These are phyloP conservation scores for Puffinus mauretanicus DNA, from an alignment of 2,113 vertebrate genomes.

Conservation along the genomic window DNA sequence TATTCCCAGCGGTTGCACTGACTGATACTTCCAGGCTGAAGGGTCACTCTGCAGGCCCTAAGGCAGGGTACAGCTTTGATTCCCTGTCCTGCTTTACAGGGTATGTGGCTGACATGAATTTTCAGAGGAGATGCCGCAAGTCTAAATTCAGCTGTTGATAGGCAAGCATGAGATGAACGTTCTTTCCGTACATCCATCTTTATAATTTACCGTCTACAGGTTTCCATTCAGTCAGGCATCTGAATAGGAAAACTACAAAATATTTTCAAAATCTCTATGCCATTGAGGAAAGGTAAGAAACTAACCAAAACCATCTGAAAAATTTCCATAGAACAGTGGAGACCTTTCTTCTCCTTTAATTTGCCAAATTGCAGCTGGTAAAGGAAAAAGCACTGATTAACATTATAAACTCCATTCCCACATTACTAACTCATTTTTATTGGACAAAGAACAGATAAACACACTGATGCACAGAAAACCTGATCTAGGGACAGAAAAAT, in stretches of 20 bases:
- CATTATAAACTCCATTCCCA: neutral
- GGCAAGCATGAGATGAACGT: fast-evolving
- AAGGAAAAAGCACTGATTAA: neutral
- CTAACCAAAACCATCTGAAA: neutral
- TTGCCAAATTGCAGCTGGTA: neutral
- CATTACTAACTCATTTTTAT: neutral
- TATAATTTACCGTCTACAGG: neutral
- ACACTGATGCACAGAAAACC: neutral
- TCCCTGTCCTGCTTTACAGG: neutral
- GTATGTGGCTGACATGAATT: neutral
- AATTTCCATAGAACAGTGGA: neutral
- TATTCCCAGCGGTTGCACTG: fast-evolving
- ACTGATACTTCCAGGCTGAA: neutral
- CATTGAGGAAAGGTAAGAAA: neutral
- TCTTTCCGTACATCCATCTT: neutral
- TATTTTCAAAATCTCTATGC: neutral
- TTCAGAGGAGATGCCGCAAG: neutral
- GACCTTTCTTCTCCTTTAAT: neutral
- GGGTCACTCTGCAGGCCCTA: neutral
- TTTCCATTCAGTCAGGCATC: neutral
- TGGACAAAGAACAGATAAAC: neutral
- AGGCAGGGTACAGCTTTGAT: fast-evolving
- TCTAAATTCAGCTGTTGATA: too few relatives aligned
- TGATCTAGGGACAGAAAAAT: neutral
- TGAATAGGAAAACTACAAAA: neutral